phyloP scores from a whole-genome alignment of 2,113 vertebrate species.

The Lathamus discolor region DNA sequence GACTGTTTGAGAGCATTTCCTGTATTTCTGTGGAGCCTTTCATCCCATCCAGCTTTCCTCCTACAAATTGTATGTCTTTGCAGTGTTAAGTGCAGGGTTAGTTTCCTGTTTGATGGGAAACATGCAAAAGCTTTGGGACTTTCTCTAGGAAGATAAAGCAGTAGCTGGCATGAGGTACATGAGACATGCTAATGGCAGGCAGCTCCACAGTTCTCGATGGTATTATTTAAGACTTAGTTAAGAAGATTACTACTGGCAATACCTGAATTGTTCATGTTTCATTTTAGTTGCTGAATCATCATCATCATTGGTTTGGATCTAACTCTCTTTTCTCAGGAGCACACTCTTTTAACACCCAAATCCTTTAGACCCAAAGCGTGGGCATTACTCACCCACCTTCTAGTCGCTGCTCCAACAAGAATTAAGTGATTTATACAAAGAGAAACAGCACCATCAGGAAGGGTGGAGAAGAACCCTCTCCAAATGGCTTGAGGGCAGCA shows the following conservation, averaged over 20 bases:
- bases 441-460: neutral
- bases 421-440: neutral
- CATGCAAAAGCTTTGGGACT: neutral
- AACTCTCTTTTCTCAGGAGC: neutral
- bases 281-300: neutral
- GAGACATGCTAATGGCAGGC: neutral
- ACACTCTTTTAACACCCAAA: neutral
- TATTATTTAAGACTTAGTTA: conserved; percentile 1
- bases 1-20: neutral
- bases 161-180: neutral
- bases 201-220: neutral
- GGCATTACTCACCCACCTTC: neutral
- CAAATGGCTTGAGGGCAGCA: neutral
- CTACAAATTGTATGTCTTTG: neutral
- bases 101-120: neutral
- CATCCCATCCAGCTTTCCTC: neutral
- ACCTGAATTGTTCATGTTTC: neutral
- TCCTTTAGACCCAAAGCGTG: neutral
- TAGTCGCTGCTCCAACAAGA: neutral
- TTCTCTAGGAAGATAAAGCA: neutral
- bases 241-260: neutral
- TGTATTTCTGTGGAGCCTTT: neutral
- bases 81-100: neutral
- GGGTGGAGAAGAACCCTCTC: neutral
- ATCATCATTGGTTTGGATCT: neutral